These are phyloP conservation scores for Diglossa cyanea DNA, from an alignment of 2,797 vertebrate species.

Conservation along the genomic window DNA sequence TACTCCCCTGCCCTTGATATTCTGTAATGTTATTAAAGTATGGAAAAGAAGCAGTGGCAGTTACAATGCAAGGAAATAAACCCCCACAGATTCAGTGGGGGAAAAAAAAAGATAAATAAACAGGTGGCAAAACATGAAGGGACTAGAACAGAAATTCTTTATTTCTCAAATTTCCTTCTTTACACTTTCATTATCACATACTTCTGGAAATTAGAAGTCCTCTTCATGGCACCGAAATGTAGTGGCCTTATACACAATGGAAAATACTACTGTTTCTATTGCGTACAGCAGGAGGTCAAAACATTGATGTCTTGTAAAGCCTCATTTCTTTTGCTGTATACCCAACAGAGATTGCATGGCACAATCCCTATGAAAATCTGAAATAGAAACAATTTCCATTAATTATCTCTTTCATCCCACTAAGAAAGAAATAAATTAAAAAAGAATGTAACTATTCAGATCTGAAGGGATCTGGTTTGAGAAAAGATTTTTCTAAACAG, in stretches of 20 bases:
- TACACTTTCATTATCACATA: not conserved
- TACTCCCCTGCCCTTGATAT: accelerated
- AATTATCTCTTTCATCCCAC: not conserved
- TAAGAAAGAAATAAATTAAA: not conserved
- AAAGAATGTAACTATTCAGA: not conserved
- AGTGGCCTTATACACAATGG: not conserved
- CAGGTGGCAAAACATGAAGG: not conserved
- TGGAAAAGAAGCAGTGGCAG: not conserved
- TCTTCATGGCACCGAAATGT: accelerated
- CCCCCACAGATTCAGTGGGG: not conserved
- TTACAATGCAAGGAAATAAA: not conserved
- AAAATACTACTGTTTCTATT: not conserved
- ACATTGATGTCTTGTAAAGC: not conserved
- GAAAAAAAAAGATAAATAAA: accelerated
- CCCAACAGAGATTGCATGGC: not conserved
- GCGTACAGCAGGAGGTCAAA: not conserved
- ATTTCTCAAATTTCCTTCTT: not conserved
- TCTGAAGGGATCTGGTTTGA: not conserved
- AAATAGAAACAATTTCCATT: not conserved
- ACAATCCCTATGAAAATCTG: not conserved
- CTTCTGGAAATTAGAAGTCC: not conserved
- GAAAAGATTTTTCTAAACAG: not conserved
- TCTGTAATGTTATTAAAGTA: not conserved
- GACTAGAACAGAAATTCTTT: not conserved
- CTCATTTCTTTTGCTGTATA: not conserved